Conservation (phyloP, 2,888 invertebrate species). For the Eupithecia vulgata region DNA sequence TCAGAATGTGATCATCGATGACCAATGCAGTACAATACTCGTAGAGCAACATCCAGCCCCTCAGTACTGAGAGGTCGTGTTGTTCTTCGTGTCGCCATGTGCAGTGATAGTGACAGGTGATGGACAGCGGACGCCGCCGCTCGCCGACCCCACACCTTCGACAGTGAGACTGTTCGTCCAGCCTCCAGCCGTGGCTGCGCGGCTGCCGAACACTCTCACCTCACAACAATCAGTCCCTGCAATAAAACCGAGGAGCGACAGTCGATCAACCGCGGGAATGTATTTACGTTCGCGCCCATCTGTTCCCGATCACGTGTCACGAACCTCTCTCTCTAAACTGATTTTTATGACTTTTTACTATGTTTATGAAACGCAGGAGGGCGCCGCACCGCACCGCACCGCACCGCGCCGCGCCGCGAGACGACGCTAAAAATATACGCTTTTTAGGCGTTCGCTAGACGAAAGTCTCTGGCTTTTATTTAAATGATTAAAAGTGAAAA, state of each 20-base stretch:
- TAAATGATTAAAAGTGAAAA: background rate
- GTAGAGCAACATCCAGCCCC: no score
- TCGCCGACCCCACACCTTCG: background rate
- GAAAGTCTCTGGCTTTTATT: background rate
- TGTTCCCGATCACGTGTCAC: slow-evolving; percentile 52
- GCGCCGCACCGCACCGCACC: no score
- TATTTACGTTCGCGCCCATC: slow-evolving; percentile 38
- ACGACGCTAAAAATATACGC: slow-evolving; percentile 48
- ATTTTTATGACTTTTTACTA: slow-evolving; percentile 53
- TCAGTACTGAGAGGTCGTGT: no score
- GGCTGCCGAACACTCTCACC: background rate
- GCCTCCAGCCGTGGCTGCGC: background rate
- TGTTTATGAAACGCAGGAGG: slow-evolving; percentile 39
- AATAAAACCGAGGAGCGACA: background rate
- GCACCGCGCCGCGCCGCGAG: no score
- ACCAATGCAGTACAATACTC: no score
- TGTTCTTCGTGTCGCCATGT: no score
- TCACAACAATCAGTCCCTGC: background rate
- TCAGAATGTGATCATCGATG: no score
- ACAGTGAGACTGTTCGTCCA: background rate
- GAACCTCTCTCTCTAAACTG: slow-evolving; percentile 44
- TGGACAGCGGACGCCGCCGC: no score
- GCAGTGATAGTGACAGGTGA: no score
- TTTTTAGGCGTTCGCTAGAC: slow-evolving; percentile 26
- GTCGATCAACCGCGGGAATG: background rate